Percentiles rank a stretch among this genome's conserved stretches.
These are phyloP conservation scores for Eupelmus urozonus DNA, from an alignment of 2,888 invertebrate species.

Conservation along the genomic window DNA sequence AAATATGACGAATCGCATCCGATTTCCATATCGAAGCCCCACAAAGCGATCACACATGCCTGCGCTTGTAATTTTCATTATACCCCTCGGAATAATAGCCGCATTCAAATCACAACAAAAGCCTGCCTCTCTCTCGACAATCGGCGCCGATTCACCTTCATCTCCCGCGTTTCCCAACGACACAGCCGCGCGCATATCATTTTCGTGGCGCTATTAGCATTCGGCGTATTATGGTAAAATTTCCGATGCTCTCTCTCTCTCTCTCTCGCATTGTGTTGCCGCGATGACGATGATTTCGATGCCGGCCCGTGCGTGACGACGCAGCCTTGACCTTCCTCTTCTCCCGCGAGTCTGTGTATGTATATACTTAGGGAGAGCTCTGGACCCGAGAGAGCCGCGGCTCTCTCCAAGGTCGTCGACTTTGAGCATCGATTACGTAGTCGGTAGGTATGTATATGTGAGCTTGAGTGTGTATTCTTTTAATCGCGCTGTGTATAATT, in stretches of 20 bases:
- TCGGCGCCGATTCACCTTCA: neutral
- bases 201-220: slow-evolving; percentile 10
- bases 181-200: too few species aligned
- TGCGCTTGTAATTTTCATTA: neutral
- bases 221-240: neutral
- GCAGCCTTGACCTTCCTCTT: slow-evolving; percentile 57
- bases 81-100: neutral
- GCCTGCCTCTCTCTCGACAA: neutral
- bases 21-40: too few species aligned
- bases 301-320: slow-evolving; percentile 51
- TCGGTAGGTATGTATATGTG: slow-evolving; percentile 1
- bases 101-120: neutral
- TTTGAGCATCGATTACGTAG: slow-evolving; percentile 55
- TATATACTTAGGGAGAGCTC: neutral
- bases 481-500: slow-evolving; percentile 19
- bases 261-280: slow-evolving; percentile 15
- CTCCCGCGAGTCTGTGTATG: neutral
- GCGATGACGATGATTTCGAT: slow-evolving; percentile 43
- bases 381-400: slow-evolving; percentile 38
- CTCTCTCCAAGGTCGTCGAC: slow-evolving; percentile 55
- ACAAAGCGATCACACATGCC: too few species aligned
- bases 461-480: neutral
- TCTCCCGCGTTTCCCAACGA: neutral
- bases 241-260: slow-evolving; percentile 12
- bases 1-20: too few species aligned